Evolutionary conservation across 2,888 invertebrate species (phyloP).

Genomic region (Ganaspis brasiliensis): DNA sequence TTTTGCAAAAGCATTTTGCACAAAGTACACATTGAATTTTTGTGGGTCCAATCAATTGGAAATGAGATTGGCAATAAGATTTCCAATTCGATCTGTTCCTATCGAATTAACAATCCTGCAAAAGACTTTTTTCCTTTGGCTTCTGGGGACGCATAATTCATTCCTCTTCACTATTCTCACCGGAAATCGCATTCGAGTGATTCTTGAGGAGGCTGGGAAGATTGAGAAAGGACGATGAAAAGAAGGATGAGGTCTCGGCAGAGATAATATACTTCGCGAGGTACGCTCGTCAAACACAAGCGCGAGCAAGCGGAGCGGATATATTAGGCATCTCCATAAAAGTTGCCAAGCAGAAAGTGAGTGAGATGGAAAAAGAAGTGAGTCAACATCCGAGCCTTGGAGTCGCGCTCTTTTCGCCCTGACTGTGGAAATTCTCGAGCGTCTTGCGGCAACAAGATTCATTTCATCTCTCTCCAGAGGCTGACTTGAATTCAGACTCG

Average conservation of each 20-base stretch:
- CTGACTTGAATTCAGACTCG: constrained; percentile 52
- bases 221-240: constrained; percentile 49
- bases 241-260: constrained; percentile 66
- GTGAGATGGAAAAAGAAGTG: constrained; percentile 54
- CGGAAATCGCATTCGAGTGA: constrained; percentile 77
- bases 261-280: constrained; percentile 78
- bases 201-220: constrained; percentile 68
- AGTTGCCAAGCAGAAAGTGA: constrained; percentile 73
- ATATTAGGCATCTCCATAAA: constrained; percentile 81
- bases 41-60: not conserved
- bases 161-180: constrained; percentile 62
- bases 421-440: constrained; percentile 69
- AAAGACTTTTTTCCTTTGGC: constrained; percentile 27
- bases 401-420: constrained; percentile 71
- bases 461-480: constrained; percentile 75
- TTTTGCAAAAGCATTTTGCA: too few species aligned
- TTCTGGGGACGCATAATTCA: constrained; percentile 69
- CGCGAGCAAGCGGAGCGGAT: constrained; percentile 79
- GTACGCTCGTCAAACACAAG: constrained; percentile 80
- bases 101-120: constrained; percentile 38
- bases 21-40: too few species aligned
- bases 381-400: constrained; percentile 64
- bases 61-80: constrained; percentile 4
- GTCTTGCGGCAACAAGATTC: constrained; percentile 80
- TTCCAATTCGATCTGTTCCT: constrained; percentile 30